phyloP scores from a whole-genome alignment of 2,888 invertebrate species.

The Mythimna ferrago region DNA sequence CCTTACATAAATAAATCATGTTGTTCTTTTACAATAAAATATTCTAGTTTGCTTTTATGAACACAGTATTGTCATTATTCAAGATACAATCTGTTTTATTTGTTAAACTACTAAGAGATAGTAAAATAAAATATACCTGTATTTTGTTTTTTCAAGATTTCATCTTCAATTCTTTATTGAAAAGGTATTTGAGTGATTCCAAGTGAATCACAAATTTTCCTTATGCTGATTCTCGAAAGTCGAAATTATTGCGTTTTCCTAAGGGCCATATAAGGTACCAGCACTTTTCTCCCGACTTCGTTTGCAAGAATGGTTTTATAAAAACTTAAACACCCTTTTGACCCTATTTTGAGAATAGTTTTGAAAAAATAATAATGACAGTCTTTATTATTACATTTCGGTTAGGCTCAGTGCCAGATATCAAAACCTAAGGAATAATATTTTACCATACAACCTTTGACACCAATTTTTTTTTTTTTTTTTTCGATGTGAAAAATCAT shows the following conservation, averaged over 20 bases:
- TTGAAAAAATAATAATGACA: too few species aligned
- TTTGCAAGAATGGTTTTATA: too few species aligned
- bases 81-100: not conserved
- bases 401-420: too few species aligned
- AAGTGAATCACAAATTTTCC: not conserved
- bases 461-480: too few species aligned
- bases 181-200: not conserved
- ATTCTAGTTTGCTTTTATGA: constrained; percentile 10
- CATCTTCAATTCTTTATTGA: not conserved
- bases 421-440: too few species aligned
- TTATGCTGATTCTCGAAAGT: not conserved
- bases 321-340: too few species aligned
- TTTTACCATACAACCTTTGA: too few species aligned
- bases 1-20: constrained; percentile 16
- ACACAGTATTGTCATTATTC: constrained; percentile 5
- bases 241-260: not conserved
- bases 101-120: not conserved
- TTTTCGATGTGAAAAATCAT: too few species aligned
- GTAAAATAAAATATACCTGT: not conserved
- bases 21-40: not conserved
- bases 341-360: too few species aligned
- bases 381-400: too few species aligned
- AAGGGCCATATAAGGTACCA: too few species aligned
- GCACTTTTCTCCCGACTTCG: too few species aligned
- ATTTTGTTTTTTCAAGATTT: not conserved